Evolutionary conservation across 1,140 invertebrate species (phyloP), one percentile per base, ranked within the genome.

Genomic region (Temnothorax curvispinosus): DNA sequence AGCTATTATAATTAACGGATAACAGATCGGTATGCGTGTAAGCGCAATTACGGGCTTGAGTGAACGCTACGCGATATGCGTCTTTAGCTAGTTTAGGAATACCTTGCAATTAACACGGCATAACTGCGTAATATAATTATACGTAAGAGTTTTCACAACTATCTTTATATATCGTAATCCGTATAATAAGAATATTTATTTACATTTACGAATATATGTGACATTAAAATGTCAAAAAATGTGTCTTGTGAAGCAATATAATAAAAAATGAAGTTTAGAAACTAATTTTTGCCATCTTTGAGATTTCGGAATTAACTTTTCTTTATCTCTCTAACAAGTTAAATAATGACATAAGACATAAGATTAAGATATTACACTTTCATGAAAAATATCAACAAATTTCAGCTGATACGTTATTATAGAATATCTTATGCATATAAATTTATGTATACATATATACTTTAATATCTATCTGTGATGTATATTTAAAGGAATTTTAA

Each of bases 1-100:
- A 67, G 64, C 38, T 67, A 21, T 67, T 67, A 67, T 21, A 67
- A 67, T 67, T 67, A 67, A 21, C 64, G 64, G 64, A 67, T 67
- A 67, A 67, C 38, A 44, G 64, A 67, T 67, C 18, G 38, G 7
- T 67, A 44, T 67, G 9, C 64, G n/a, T 41, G 64, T 67, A 67
- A 21, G 41, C 4, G n/a, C n/a, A 44, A 38, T 67, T 67, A 67
- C 15, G 18, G 3, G 62, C 35, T 27, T 65, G 64, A 41, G 64
- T 41, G 35, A 65, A 41, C 8, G 32, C 27, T 38, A 64, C 35
- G 35, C 18, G 64, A 65, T 65, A 41, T 65, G 18, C 35, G 64
- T 65, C 64, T 65, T 41, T 65, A 65, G 64, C 35, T 41, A 21
- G 35, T 65, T 65, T 65, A 65, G 8, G n/a, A 65, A 1, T 65